Conservation (phyloP, 2,888 invertebrate genomes). For the Oscheius sp. region DNA sequence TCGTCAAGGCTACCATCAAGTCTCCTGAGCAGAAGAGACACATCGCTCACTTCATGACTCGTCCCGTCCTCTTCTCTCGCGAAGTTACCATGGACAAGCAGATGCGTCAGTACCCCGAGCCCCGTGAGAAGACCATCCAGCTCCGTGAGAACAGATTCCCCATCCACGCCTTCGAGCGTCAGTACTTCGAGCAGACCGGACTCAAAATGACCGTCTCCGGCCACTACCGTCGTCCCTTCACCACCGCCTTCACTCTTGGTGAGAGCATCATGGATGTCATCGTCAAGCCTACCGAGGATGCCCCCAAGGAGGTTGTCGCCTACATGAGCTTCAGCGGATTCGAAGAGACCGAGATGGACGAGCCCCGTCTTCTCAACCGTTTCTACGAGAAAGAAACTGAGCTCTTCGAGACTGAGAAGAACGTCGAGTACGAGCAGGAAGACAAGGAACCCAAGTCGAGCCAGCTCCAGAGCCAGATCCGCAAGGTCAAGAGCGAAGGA, state of each 20-base stretch:
- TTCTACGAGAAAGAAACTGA: conserved; percentile 38
- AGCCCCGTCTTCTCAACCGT: conserved; percentile 42
- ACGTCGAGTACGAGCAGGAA: conserved; percentile 42
- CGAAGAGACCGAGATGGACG: conserved; percentile 38
- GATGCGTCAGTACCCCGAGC: conserved; percentile 54
- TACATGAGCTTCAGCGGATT: conserved; percentile 14
- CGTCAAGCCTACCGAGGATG: conserved; percentile 37
- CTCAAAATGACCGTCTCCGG: conserved; percentile 41
- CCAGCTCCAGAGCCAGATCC: conserved; percentile 40
- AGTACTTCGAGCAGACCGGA: conserved; percentile 42
- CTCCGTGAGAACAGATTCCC: conserved; percentile 37
- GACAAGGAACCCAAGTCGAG: conserved; percentile 33
- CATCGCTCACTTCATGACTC: conserved; percentile 54
- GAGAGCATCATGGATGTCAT: conserved; percentile 49
- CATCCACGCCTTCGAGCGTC: conserved; percentile 34
- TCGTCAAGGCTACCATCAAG: conserved; percentile 41
- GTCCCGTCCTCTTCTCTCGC: conserved; percentile 62
- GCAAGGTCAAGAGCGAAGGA: conserved; percentile 40
- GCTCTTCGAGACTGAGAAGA: conserved; percentile 19
- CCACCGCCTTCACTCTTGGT: conserved; percentile 36
- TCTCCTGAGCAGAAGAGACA: conserved; percentile 48
- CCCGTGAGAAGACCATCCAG: conserved; percentile 43
- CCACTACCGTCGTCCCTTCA: conserved; percentile 38
- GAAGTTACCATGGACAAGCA: conserved; percentile 42
- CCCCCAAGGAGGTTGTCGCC: conserved; percentile 38